A percentile compares a stretch with the other conserved stretches of the same genome.
These are phyloP conservation scores for Aegithalos caudatus DNA, from an alignment of 2,113 vertebrate genomes.

Conservation along the genomic window DNA sequence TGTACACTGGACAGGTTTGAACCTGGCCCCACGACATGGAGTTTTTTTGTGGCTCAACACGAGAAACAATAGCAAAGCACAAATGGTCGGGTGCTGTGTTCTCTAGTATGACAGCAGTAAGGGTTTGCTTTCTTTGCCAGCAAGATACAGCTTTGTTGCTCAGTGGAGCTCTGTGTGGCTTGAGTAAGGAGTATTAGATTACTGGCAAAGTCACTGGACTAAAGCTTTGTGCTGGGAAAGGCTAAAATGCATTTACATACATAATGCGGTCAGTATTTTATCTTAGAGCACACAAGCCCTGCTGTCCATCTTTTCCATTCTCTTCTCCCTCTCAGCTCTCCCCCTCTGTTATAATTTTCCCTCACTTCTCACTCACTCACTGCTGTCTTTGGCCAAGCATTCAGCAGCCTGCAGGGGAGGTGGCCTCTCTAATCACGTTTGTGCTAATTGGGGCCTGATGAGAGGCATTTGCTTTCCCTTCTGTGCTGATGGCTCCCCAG, in stretches of 20 bases:
- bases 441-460: constrained; percentile 31
- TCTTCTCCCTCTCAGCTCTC: background rate
- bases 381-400: background rate
- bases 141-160: background rate
- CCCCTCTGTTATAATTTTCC: background rate
- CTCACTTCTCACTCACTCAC: background rate
- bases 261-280: background rate
- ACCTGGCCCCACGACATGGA: background rate
- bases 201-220: background rate
- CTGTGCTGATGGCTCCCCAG: background rate
- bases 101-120: background rate
- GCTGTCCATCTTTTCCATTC: background rate
- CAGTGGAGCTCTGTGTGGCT: background rate
- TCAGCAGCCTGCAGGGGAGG: background rate
- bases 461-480: constrained; percentile 16
- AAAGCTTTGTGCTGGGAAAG: background rate
- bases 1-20: fast-evolving
- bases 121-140: background rate
- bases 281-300: background rate
- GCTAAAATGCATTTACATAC: background rate
- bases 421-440: background rate
- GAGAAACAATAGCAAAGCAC: background rate
- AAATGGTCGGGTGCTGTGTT: background rate
- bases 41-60: background rate
- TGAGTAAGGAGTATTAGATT: background rate